phyloP scores from a whole-genome alignment of 2,113 vertebrate genomes.

The Nestor notabilis region DNA sequence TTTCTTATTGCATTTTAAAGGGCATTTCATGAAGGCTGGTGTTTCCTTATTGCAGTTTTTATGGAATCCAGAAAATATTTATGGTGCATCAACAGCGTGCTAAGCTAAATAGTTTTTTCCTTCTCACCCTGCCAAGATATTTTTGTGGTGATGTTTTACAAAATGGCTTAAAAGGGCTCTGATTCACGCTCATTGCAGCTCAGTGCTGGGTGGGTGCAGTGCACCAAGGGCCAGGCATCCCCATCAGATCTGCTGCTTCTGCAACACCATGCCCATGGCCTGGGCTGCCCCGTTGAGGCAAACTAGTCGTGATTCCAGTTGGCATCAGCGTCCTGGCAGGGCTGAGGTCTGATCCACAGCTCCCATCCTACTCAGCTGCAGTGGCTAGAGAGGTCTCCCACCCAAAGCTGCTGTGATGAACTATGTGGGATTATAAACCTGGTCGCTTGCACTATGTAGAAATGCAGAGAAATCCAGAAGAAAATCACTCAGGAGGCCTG shows the following conservation, averaged over 20 bases:
- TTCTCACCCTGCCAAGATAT: neutral
- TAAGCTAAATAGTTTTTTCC: neutral
- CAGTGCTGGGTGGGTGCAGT: neutral
- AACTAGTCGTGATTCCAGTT: neutral
- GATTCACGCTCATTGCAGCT: fast-evolving
- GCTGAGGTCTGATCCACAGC: neutral
- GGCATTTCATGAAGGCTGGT: neutral
- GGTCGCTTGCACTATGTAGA: neutral
- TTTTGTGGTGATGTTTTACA: neutral
- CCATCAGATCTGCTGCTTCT: neutral
- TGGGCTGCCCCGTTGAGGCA: neutral
- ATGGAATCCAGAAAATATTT: neutral
- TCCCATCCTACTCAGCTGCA: neutral
- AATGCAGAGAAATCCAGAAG: neutral
- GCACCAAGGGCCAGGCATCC: neutral
- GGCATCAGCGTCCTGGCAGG: neutral
- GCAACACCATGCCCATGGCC: fast-evolving
- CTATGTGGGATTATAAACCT: neutral
- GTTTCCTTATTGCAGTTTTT: neutral
- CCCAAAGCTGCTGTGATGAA: neutral
- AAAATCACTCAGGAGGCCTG: neutral
- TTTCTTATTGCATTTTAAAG: neutral
- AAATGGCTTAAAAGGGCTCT: neutral
- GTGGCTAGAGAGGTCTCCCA: neutral
- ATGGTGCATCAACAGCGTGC: neutral